Conservation (phyloP, 2,888 invertebrate genomes). For the Drosophila prolongata region DNA sequence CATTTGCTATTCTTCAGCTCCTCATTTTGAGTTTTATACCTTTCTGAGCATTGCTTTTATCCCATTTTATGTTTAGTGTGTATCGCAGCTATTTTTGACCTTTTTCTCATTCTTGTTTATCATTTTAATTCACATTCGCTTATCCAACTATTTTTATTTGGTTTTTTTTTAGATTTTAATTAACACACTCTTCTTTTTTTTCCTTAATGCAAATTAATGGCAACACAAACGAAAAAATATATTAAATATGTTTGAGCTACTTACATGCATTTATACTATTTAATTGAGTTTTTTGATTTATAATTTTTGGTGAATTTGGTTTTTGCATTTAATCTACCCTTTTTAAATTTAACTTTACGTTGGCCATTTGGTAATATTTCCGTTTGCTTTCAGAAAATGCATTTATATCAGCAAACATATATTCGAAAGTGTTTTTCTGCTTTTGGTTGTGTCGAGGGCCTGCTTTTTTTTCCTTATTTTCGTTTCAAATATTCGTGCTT, state of each 20-base stretch:
- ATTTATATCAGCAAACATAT: slow-evolving; percentile 53
- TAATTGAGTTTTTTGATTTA: slow-evolving; percentile 33
- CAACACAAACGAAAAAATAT: slow-evolving; percentile 53
- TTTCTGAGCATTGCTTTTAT: slow-evolving; percentile 17
- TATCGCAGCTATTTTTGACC: slow-evolving; percentile 79
- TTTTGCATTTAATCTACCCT: slow-evolving; percentile 19
- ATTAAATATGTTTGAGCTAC: slow-evolving; percentile 44
- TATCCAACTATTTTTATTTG: slow-evolving; percentile 38
- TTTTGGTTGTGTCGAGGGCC: not conserved
- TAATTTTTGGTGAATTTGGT: slow-evolving; percentile 16
- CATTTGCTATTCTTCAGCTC: slow-evolving; percentile 35
- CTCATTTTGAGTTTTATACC: slow-evolving; percentile 27
- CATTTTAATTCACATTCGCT: slow-evolving; percentile 42
- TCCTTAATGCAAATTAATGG: slow-evolving; percentile 46
- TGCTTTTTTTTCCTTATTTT: slow-evolving; percentile 2
- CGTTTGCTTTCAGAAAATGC: slow-evolving; percentile 29
- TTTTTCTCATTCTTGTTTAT: slow-evolving; percentile 51
- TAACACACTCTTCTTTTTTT: slow-evolving; percentile 60
- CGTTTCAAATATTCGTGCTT: slow-evolving; percentile 32
- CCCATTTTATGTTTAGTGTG: slow-evolving; percentile 53
- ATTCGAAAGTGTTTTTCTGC: slow-evolving; percentile 11
- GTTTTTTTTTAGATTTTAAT: slow-evolving; percentile 18
- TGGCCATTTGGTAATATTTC: slow-evolving; percentile 42
- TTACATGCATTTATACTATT: slow-evolving; percentile 46
- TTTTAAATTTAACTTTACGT: slow-evolving; percentile 50